Percentiles rank a stretch among this genome's conserved stretches.
Evolutionary conservation across 2,113 vertebrate species (phyloP).

Genomic region (Phycodurus eques): DNA sequence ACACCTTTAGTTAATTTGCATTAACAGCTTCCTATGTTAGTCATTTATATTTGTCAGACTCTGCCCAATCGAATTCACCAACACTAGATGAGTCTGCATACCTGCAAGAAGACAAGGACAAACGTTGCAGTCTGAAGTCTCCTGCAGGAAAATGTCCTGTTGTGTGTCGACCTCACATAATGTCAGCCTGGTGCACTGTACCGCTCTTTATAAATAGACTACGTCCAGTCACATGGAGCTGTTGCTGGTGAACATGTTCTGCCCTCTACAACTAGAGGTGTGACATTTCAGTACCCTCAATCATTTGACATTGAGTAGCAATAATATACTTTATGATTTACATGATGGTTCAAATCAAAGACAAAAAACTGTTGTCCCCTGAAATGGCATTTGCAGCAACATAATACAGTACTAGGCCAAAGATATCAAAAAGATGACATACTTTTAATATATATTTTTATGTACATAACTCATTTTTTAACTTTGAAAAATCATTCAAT

Average conservation of each 20-base stretch:
- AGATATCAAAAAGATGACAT: too few species aligned
- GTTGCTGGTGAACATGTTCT: conserved; percentile 31
- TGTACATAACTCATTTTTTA: too few species aligned
- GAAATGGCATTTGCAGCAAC: neutral
- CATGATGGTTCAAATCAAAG: neutral
- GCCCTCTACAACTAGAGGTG: conserved; percentile 36
- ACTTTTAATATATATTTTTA: too few species aligned
- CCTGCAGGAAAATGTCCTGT: conserved; percentile 41
- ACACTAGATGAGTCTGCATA: neutral
- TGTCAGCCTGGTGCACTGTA: conserved; percentile 39
- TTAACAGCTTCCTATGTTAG: neutral
- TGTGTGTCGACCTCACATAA: conserved; percentile 60
- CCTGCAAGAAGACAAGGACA: conserved; percentile 14
- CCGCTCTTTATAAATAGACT: conserved; percentile 74
- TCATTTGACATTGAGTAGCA: neutral
- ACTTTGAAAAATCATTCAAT: too few species aligned
- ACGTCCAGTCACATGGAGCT: conserved; percentile 69
- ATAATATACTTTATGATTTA: conserved; percentile 14
- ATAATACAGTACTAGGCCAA: too few species aligned
- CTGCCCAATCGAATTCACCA: neutral
- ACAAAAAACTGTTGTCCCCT: too few species aligned
- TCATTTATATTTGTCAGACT: neutral
- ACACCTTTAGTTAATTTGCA: neutral
- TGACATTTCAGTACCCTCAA: conserved; percentile 50
- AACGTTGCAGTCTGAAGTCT: conserved; percentile 37